Evolutionary conservation across 2,113 vertebrate genomes (phyloP), one percentile per base, ranked within the genome.

Genomic region (Neogale vison): DNA sequence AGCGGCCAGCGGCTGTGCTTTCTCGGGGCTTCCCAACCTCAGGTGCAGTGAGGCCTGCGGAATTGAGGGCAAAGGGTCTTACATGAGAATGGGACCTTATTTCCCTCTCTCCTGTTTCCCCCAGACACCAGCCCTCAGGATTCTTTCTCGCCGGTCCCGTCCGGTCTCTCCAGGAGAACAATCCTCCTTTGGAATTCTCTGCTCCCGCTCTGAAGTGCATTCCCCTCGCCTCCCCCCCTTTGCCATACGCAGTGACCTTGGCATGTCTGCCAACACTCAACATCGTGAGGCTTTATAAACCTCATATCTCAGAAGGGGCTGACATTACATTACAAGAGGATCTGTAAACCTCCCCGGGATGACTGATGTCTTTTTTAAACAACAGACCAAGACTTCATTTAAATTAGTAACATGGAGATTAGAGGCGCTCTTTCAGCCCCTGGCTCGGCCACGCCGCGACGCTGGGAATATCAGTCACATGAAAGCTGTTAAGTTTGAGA

Each of bases 371-470:
- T 99, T 99, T 99, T 99, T 99, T 99, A 99, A 99, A 99, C 99
- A 99, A 99, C 98, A 98, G 98, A 98, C 98, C 98, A 98, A 99
- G 99, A 99, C 99, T 99, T 99, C 98, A 99, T 99, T 99, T 99
- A 99, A 99, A 99, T 99, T 99, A 99, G 99, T 99, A 99, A 99
- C 99, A 98, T 97, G 98, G 98, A 99, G 99, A 99, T 99, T 99
- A 99, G 98, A 99, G 97, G 96, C 98, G 94, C 98, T 97, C 97
- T 98, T 98, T 98, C 98, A 98, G 98, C 96, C 99, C 98, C 98
- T 98, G 98, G 98, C 97, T 98, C 97, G 98, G 98, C 99, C 98
- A 98, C 95, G 93, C 98, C 93, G 98, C 97, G 98, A 98, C 94
- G 98, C 98, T 97, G 98, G 98, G 98, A 99, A 98, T 99, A 99